Percentiles rank a stretch among this genome's conserved stretches.
Conservation (phyloP, 2,113 vertebrate species). For the Gopherus flavomarginatus region DNA sequence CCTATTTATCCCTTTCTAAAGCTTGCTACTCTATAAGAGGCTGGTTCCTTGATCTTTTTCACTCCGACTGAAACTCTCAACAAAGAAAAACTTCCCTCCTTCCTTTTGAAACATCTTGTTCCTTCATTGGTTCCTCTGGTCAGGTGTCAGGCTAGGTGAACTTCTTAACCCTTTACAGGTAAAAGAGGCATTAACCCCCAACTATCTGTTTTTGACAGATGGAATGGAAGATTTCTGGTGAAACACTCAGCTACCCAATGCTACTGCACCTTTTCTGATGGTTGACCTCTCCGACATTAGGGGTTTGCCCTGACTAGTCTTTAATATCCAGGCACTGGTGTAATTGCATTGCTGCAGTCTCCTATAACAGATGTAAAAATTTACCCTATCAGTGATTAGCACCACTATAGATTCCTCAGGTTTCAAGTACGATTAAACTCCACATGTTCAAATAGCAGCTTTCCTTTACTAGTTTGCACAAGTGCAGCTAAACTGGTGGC, state of each 20-base stretch:
- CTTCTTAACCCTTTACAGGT: too few relatives aligned
- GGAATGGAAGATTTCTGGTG: not conserved
- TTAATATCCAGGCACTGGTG: not conserved
- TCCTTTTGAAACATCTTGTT: too few relatives aligned
- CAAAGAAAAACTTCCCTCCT: too few relatives aligned
- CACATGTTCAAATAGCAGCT: not conserved
- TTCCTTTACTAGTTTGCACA: not conserved
- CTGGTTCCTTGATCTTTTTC: too few relatives aligned
- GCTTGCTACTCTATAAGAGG: too few relatives aligned
- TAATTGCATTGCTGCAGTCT: not conserved
- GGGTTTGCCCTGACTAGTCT: not conserved
- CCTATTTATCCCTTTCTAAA: too few relatives aligned
- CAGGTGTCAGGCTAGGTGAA: too few relatives aligned
- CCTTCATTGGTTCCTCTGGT: too few relatives aligned
- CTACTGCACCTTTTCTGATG: not conserved
- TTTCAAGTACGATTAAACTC: not conserved
- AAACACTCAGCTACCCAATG: not conserved
- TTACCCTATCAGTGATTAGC: not conserved
- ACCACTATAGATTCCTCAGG: not conserved
- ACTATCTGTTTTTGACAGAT: too few relatives aligned
- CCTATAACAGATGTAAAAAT: not conserved
- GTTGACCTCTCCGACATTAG: not conserved
- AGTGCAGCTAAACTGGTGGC: not conserved
- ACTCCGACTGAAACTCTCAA: too few relatives aligned
- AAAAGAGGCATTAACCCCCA: too few relatives aligned